Evolutionary conservation across 2,888 invertebrate genomes (phyloP).

Genomic region (Amphimallon solstitiale): DNA sequence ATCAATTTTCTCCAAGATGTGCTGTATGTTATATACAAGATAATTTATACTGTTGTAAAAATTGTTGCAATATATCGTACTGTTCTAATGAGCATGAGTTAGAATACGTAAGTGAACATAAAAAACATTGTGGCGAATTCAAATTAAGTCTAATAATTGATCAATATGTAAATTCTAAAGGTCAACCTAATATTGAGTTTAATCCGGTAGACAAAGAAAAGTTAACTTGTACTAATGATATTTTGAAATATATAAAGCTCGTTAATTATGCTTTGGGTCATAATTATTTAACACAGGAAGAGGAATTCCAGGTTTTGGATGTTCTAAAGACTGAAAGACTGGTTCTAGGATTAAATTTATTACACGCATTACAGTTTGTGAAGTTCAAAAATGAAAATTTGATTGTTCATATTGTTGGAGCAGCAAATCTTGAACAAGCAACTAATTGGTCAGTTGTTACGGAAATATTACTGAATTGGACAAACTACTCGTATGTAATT

Average conservation of each 20-base stretch:
- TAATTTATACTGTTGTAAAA: slow-evolving; percentile 1
- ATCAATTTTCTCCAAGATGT: slow-evolving; percentile 17
- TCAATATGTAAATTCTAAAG: slow-evolving; percentile 12
- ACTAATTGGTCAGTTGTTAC: slow-evolving; percentile 23
- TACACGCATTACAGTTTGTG: slow-evolving; percentile 1
- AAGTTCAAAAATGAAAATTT: not conserved
- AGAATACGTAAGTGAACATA: not conserved
- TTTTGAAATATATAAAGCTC: slow-evolving; percentile 6
- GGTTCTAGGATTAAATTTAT: slow-evolving; percentile 13
- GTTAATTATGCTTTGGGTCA: not conserved
- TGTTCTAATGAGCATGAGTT: slow-evolving; percentile 20
- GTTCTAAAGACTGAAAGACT: slow-evolving; percentile 13
- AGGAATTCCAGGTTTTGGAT: slow-evolving; percentile 11
- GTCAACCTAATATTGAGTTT: slow-evolving; percentile 4
- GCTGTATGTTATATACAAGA: slow-evolving; percentile 7
- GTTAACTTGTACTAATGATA: slow-evolving; percentile 9
- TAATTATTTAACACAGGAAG: not conserved
- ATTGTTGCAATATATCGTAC: slow-evolving; percentile 14
- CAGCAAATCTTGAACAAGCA: slow-evolving; percentile 14
- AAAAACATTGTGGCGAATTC: not conserved
- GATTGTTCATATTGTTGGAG: slow-evolving; percentile 28
- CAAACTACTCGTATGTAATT: not conserved
- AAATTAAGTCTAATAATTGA: slow-evolving; percentile 13
- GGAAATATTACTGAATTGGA: slow-evolving; percentile 20
- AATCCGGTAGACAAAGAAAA: not conserved